Base-by-base conservation (phyloP, 1,140 invertebrate genomes). In the Drosophila subpulchrella region DNA sequence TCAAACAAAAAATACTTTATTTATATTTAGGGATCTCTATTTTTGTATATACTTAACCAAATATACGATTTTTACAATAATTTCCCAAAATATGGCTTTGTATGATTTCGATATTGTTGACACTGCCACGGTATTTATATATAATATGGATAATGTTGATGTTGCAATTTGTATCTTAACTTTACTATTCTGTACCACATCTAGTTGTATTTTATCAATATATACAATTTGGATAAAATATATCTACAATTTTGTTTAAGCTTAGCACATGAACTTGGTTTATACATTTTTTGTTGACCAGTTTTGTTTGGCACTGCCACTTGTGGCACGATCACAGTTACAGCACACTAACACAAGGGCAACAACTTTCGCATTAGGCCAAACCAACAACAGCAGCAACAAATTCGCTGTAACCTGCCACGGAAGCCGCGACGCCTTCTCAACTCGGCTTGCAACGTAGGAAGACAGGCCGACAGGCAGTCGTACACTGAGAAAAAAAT, bases 321-420 rank as follows among this genome's bases (percentile, higher is more conserved):
- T 89, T 88, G 83, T 83, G 76, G 84, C 83, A 83, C 67, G 60
- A 79, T 70, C 75, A 86, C 58, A 58, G 39, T 55, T 63, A 32
- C 51, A 41, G 61, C 53, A 76, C 84, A 89, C 84, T 65, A 88
- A 88, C 65, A 90, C 86, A 90, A 90, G 86, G 86, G 86, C 86
- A 90, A 90, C 86, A 90, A 90, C 86, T 90, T 90, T 90, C 88
- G 86, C 80, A 86, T 90, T 86, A 86, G 82, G 78, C 82, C 82
- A 86, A 70, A 13, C 41, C 47, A 75, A 54, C 48, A 74, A 34
- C 72, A 75, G 32, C 48, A 41, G 60, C 70, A 74, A 57, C 62
- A 84, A 71, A 81, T 74, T 74, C 59, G 62, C 55, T 57, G 48
- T 46, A 59, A 68, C 68, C 60, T 59, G 79, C 70, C 60, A 55